Conservation (phyloP, 1,140 invertebrate species). For the Cylas formicarius region DNA sequence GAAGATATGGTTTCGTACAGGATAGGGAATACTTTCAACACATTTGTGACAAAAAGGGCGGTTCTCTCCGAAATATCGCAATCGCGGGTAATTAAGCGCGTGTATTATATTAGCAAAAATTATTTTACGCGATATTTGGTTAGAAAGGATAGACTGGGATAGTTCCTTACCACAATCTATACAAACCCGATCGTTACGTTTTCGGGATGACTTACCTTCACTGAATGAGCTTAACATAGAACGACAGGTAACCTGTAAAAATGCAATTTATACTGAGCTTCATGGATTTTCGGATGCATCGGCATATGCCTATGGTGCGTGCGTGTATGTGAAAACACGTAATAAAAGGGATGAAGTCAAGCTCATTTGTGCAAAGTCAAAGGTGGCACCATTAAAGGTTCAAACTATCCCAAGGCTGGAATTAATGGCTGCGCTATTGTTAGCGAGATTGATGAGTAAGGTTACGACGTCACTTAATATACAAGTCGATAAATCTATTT, state of each 20-base stretch:
- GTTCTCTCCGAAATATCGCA: too few relatives aligned
- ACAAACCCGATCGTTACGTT: background rate
- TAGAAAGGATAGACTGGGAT: too few relatives aligned
- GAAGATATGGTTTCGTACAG: too few relatives aligned
- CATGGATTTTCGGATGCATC: constrained; percentile 38
- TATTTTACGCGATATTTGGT: too few relatives aligned
- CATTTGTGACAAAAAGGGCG: too few relatives aligned
- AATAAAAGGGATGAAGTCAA: constrained; percentile 14
- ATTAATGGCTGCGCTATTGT: constrained; percentile 5
- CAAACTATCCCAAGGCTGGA: constrained; percentile 25
- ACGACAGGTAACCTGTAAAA: background rate
- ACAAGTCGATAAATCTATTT: background rate
- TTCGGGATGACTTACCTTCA: background rate
- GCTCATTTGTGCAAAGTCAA: constrained; percentile 39
- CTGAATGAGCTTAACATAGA: constrained; percentile 4
- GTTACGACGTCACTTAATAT: background rate
- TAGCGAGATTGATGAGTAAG: background rate
- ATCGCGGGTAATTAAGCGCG: too few relatives aligned
- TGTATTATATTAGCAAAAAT: too few relatives aligned
- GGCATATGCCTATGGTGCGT: constrained; percentile 31
- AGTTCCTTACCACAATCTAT: background rate
- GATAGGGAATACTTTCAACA: too few relatives aligned
- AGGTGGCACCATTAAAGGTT: constrained; percentile 40
- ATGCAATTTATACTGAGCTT: constrained; percentile 18
- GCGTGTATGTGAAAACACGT: constrained; percentile 32